Conservation (phyloP, 2,888 invertebrate species). For the Meteorus colon region DNA sequence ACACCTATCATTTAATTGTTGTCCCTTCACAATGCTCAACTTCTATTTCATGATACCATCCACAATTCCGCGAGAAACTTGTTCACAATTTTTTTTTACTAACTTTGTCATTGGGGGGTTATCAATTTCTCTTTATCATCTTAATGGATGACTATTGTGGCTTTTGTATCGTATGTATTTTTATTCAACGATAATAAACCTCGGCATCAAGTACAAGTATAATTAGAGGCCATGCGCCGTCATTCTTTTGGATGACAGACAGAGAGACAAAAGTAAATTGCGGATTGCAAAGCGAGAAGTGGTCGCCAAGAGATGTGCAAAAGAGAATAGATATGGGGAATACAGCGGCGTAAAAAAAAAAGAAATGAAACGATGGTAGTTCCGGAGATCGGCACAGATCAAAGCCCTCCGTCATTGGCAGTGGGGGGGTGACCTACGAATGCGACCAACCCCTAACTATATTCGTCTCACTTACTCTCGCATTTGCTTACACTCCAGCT, state of each 20-base stretch:
- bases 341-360: conserved; percentile 42
- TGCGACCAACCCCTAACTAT: conserved; percentile 54
- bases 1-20: conserved; percentile 64
- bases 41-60: not conserved
- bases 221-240: conserved; percentile 34
- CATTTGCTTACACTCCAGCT: conserved; percentile 68
- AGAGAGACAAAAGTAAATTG: conserved; percentile 1
- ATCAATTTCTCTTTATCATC: not conserved
- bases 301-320: conserved; percentile 16
- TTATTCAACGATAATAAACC: not conserved
- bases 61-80: not conserved
- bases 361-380: conserved; percentile 47
- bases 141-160: conserved; percentile 1
- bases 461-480: conserved; percentile 49
- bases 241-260: conserved; percentile 24
- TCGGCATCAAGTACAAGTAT: not conserved
- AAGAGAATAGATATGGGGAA: conserved; percentile 32
- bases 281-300: conserved; percentile 31
- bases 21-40: conserved; percentile 53
- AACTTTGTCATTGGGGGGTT: not conserved
- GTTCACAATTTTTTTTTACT: not conserved
- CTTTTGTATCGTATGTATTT: not conserved
- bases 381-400: conserved; percentile 69
- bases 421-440: conserved; percentile 61
- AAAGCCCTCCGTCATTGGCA: conserved; percentile 61